phyloP scores from a whole-genome alignment of 1,140 invertebrate genomes.

The Drosophila paulistorum region DNA sequence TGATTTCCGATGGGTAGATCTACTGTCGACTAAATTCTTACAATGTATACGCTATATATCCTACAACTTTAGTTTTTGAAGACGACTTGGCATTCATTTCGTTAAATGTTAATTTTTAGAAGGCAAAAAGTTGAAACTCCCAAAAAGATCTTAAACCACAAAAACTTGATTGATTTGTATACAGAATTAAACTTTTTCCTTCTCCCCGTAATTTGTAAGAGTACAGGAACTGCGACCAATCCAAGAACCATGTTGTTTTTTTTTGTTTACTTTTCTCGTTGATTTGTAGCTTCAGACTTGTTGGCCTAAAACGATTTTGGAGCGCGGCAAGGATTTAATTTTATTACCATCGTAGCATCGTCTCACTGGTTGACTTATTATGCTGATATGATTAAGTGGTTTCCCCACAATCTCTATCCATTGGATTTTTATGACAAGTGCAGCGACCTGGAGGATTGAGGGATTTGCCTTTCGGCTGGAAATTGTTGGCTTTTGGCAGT shows the following conservation, averaged over 20 bases:
- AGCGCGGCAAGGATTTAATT: conserved; percentile 75
- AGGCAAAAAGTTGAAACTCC: no score
- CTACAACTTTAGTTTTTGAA: no score
- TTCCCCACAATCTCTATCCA: conserved; percentile 31
- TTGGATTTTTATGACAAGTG: conserved; percentile 52
- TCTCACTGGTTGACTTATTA: conserved; percentile 67
- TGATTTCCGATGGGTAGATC: background rate
- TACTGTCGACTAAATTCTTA: background rate
- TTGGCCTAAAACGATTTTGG: conserved; percentile 24
- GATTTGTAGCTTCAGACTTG: conserved; percentile 19
- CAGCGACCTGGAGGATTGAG: conserved; percentile 24
- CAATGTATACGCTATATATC: no score
- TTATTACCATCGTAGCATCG: conserved; percentile 57
- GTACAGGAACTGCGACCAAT: background rate
- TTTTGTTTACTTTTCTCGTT: conserved; percentile 19
- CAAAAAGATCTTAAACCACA: no score
- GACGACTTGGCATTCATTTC: no score
- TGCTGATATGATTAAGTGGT: conserved; percentile 78
- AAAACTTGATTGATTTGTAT: no score
- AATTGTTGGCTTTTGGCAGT: conserved; percentile 32
- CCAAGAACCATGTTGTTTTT: background rate
- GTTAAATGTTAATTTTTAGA: no score
- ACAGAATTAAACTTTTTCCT: no score
- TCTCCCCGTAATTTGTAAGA: conserved; percentile 16
- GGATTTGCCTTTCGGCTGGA: background rate